These are phyloP conservation scores for Hemicrepidius hirtus DNA, from an alignment of 2,888 invertebrate genomes.

Conservation along the genomic window DNA sequence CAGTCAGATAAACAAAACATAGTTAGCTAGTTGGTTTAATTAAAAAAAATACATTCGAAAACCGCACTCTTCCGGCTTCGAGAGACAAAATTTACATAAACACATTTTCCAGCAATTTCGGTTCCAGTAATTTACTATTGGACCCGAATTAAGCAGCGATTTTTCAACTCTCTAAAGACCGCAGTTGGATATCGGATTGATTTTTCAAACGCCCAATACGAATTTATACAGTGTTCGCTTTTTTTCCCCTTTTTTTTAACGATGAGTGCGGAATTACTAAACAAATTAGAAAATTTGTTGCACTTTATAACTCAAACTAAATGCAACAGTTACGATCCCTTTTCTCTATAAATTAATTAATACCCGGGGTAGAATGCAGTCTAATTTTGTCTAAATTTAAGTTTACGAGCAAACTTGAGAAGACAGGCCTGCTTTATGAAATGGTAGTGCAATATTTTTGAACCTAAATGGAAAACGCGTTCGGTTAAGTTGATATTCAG, in stretches of 20 bases:
- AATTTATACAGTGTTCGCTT: neutral
- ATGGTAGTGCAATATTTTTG: conserved; percentile 24
- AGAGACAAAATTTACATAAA: conserved; percentile 38
- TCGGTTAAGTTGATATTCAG: conserved; percentile 10
- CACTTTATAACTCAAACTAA: neutral
- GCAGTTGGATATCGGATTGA: conserved; percentile 31
- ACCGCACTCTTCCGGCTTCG: conserved; percentile 2
- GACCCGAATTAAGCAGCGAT: conserved; percentile 32
- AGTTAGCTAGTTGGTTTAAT: conserved; percentile 1
- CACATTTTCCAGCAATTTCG: conserved; percentile 36
- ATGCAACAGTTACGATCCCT: conserved; percentile 13
- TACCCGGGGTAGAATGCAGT: neutral
- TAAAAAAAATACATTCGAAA: conserved; percentile 12
- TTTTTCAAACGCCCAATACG: conserved; percentile 28
- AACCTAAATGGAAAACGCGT: conserved; percentile 13
- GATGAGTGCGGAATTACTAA: neutral
- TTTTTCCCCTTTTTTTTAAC: neutral
- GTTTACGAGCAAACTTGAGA: conserved; percentile 32
- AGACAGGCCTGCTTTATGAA: conserved; percentile 17
- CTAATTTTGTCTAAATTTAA: conserved; percentile 26
- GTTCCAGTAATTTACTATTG: conserved; percentile 32
- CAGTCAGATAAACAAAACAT: neutral
- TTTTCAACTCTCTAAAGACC: conserved; percentile 40
- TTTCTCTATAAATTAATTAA: conserved; percentile 24
- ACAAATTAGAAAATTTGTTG: neutral